Base-by-base conservation (phyloP, 2,113 vertebrate species). In the Herpetotheres cachinnans region DNA sequence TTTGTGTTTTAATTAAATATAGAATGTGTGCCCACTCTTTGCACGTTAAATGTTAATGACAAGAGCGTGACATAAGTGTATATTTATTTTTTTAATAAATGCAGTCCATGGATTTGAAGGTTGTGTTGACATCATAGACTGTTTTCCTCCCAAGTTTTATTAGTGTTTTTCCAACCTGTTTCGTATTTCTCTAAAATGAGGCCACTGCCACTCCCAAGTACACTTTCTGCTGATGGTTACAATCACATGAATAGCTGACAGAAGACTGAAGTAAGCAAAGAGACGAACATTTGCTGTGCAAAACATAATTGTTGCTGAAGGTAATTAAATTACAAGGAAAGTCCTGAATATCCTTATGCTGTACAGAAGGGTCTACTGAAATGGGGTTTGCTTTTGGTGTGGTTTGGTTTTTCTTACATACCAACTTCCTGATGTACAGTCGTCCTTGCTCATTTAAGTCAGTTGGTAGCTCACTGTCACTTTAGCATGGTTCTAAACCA, bases 81-180 rank as follows among this genome's bases (percentile, higher is more conserved):
- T 95, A 96, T 97, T 97, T 98, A 96, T 97, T 98, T 96, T 97
- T 97, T 96, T 95, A 98, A 98, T 98, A 98, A 98, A 97, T 83
- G 76, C 27, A 61, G 47, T 71, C 67, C 63, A 65, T 72, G 91
- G 67, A 76, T 74, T 97, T 80, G 73, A 94, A 85, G 74, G 29
- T 42, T 93, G 65, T 96, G 92, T 96, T 98, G 96, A 98, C 92
- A 97, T 98, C 97, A 97, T 90, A 96, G 95, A 92, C 73, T 86
- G 59, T 95, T 95, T 97, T 95, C 34, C 74, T 94, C 61, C 30
- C n/a, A 67, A 93, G 82, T 90, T 97, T 98, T 97, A 97, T 97
- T 98, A 96, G 93, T 98, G 89, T 97, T 98, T 98, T 98, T 96
- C 65, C 92, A 98, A 96, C 54, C 92, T 96, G 90, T 94, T 98